Conservation (phyloP, 2,113 vertebrate genomes). For the Campylorhamphus procurvoides region DNA sequence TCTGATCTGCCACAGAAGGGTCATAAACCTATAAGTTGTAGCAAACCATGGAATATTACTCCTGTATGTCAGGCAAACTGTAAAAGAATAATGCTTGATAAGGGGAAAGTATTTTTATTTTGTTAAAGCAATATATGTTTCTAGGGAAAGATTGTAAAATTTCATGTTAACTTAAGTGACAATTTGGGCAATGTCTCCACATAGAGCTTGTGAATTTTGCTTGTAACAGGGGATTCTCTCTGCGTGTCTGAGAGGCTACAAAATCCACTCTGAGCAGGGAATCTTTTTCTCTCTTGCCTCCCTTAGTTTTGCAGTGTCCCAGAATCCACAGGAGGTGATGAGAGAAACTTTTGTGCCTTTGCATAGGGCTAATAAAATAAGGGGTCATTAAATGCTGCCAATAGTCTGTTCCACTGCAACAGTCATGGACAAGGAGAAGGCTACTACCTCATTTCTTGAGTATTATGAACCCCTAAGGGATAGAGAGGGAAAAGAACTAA, state of each 20-base stretch:
- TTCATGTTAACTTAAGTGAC: conserved; percentile 59
- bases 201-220: conserved; percentile 29
- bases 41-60: conserved; percentile 75
- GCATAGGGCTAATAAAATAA: background rate
- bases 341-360: conserved; percentile 20
- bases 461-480: background rate
- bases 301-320: background rate
- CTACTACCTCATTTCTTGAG: background rate
- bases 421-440: background rate
- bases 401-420: background rate
- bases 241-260: background rate
- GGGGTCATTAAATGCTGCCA: background rate
- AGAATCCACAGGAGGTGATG: background rate
- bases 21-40: conserved; percentile 75
- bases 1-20: conserved; percentile 77
- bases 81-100: conserved; percentile 75
- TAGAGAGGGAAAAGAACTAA: background rate
- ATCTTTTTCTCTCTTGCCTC: conserved; percentile 1
- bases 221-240: background rate
- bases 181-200: conserved; percentile 42
- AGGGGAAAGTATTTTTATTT: conserved; percentile 72
- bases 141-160: conserved; percentile 68
- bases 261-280: background rate
- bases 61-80: conserved; percentile 73
- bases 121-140: conserved; percentile 68